Conservation (phyloP, 2,113 vertebrate species). For the Amphiprion ocellaris region DNA sequence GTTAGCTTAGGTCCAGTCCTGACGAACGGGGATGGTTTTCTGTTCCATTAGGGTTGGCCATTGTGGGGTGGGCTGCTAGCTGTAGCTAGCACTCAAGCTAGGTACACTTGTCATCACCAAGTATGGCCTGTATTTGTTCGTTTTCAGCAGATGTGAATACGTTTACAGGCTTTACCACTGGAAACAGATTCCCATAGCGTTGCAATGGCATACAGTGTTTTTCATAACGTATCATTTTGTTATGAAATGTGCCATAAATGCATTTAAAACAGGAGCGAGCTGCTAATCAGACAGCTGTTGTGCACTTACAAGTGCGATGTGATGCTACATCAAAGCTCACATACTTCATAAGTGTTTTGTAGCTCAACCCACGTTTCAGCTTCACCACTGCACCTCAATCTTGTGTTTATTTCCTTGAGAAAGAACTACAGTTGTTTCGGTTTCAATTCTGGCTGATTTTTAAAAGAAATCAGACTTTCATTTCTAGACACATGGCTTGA, state of each 20-base stretch:
- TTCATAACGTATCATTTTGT: neutral
- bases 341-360: conserved; percentile 21
- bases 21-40: conserved; percentile 32
- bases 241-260: neutral
- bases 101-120: conserved; percentile 63
- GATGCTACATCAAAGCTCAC: conserved; percentile 54
- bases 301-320: conserved; percentile 44
- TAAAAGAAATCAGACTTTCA: conserved; percentile 22
- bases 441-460: conserved; percentile 67
- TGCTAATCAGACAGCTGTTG: conserved; percentile 53
- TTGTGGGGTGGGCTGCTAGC: conserved; percentile 76
- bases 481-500: conserved; percentile 12
- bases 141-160: conserved; percentile 1
- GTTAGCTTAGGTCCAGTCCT: conserved; percentile 26
- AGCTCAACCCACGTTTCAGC: neutral
- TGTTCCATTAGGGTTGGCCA: conserved; percentile 53
- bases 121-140: conserved; percentile 52
- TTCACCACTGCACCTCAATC: neutral
- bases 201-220: neutral
- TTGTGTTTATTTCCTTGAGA: neutral
- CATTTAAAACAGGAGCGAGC: conserved; percentile 7
- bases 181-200: neutral
- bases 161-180: neutral
- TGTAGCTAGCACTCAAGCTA: conserved; percentile 69
- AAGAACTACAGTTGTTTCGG: conserved; percentile 40